Base-by-base conservation (phyloP, 2,888 invertebrate species). In the Quadroppia sp. region DNA sequence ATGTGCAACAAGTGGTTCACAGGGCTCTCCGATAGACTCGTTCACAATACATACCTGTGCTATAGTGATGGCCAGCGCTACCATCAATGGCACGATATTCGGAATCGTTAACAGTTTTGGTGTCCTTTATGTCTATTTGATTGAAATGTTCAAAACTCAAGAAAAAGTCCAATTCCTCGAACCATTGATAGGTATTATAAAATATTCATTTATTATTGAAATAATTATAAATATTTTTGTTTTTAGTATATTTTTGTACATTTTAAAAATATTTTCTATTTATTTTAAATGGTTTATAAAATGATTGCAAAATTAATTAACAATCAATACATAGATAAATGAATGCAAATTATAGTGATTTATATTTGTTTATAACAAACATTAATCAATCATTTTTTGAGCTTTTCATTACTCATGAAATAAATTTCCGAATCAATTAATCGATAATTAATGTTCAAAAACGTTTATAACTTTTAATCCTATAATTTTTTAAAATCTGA, bases 51-150 rank as follows among this genome's bases (percentile, higher is more conserved):
- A 74, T 61, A 50, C 56, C 70, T 45, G 70, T 48, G 40, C 56
- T 9, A 72, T 76, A 15, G 71, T 74, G 23, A 32, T 92, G 56
- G 91, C 89, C 59, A 92, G 94, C 75, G 92, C 94, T 82, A 85
- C 92, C 75, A 90, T 90, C 80, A 94, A 95, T 83, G 94, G 94
- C 7, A 88, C 94, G 71, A 85, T 95, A 71, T 94, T 94, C 82
- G 92, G 94, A 67, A 88, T 92, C 61, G 92, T 95, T 80, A 95
- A 95, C 84, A 90, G 90, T 0, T 93, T 90, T 81, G 90, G 93
- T 78, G 88, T 92, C 36, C 86, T 94, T 77, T 91, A 90, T 81
- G 85, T 86, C 9, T 87, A 88, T 77, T 86, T 93, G 61, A 86
- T 87, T 79, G 85, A 87, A 71, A 86, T 87, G 79, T 84, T 92